Percentiles rank a stretch among this genome's conserved stretches.
These are phyloP conservation scores for Meteorus colon DNA, from an alignment of 2,888 invertebrate genomes.

Conservation along the genomic window DNA sequence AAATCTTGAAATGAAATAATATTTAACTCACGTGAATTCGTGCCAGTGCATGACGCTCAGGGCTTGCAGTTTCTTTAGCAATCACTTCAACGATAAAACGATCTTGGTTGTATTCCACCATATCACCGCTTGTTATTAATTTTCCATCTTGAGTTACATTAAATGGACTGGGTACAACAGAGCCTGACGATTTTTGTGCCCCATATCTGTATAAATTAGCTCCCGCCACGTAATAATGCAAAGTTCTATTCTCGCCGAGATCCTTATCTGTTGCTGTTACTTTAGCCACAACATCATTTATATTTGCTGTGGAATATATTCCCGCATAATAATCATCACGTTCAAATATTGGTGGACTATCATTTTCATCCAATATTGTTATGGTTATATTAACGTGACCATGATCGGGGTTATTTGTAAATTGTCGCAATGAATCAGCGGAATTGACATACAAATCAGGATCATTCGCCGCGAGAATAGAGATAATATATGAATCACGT, in stretches of 20 bases:
- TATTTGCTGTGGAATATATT: constrained; percentile 84
- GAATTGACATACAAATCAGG: constrained; percentile 81
- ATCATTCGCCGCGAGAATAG: constrained; percentile 89
- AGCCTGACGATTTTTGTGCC: constrained; percentile 84
- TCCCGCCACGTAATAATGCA: constrained; percentile 87
- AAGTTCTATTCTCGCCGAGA: constrained; percentile 86
- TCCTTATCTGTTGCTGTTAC: constrained; percentile 90
- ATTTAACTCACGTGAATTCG: constrained; percentile 82
- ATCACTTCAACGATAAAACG: constrained; percentile 88
- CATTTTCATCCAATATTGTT: constrained; percentile 87
- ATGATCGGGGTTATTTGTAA: constrained; percentile 74
- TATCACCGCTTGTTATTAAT: constrained; percentile 84
- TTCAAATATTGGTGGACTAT: constrained; percentile 86
- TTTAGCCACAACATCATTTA: constrained; percentile 83
- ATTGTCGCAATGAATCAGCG: constrained; percentile 61
- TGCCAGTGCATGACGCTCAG: constrained; percentile 84
- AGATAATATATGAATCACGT: constrained; percentile 82
- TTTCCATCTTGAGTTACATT: constrained; percentile 83
- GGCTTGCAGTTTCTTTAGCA: constrained; percentile 86
- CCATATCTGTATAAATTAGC: constrained; percentile 88
- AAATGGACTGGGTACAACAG: constrained; percentile 92
- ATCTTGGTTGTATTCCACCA: constrained; percentile 93
- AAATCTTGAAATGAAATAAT: no score
- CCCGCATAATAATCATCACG: constrained; percentile 81
- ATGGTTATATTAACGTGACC: constrained; percentile 84